These are phyloP conservation scores for Spilogale gracilis DNA, from an alignment of 2,113 vertebrate species.

Conservation along the genomic window DNA sequence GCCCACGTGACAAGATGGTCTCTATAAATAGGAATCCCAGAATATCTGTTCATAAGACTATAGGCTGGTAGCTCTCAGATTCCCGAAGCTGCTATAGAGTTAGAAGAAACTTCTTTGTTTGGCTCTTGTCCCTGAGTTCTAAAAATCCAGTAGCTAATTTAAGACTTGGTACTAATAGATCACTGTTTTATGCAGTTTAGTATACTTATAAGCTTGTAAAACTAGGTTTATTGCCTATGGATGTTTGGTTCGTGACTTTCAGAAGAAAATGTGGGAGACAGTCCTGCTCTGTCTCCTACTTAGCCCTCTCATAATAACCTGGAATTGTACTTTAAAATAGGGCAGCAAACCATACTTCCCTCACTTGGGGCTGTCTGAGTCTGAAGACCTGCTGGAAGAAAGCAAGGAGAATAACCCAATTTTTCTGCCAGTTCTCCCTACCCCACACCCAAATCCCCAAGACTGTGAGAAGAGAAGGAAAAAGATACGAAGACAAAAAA, in stretches of 20 bases:
- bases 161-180: conserved; percentile 27
- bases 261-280: neutral
- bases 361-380: neutral
- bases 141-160: conserved; percentile 54
- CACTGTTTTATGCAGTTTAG: neutral
- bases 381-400: neutral
- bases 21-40: conserved; percentile 73
- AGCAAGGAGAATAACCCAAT: neutral
- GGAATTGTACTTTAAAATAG: neutral
- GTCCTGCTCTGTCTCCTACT: neutral
- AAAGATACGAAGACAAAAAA: neutral
- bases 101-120: conserved; percentile 38
- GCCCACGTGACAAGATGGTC: conserved; percentile 7
- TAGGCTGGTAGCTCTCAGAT: conserved; percentile 27
- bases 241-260: neutral
- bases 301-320: neutral
- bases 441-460: neutral
- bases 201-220: neutral
- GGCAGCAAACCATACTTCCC: neutral
- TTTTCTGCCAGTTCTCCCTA: neutral
- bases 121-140: neutral
- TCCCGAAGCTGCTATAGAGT: conserved; percentile 47
- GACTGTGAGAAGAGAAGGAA: neutral
- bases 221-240: neutral
- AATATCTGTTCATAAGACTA: conserved; percentile 68